phyloP scores from a whole-genome alignment of 2,797 vertebrate genomes.

The Choloepus didactylus region DNA sequence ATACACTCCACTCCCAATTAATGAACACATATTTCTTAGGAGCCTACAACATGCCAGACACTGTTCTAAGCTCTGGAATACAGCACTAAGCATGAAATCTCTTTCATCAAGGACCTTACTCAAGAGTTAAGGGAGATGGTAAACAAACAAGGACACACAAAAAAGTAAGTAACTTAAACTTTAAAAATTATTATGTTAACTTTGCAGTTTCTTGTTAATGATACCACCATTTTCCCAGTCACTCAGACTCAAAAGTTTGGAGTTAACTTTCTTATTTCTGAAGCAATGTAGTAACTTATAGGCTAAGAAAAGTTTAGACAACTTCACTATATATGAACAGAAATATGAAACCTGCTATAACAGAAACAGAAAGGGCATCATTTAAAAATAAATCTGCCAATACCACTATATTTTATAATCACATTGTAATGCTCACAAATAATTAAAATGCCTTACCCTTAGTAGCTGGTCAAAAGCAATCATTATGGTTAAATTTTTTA shows the following conservation, averaged over 20 bases:
- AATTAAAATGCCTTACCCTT: slow-evolving; percentile 23
- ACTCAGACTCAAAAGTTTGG: not conserved
- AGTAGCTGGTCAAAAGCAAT: slow-evolving; percentile 12
- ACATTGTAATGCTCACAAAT: not conserved
- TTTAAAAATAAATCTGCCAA: slow-evolving; percentile 38
- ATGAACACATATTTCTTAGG: not conserved
- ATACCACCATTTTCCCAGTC: not conserved
- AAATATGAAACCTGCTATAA: not conserved
- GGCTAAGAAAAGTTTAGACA: slow-evolving; percentile 1
- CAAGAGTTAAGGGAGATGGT: not conserved
- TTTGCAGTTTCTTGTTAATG: not conserved
- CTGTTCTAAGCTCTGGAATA: not conserved
- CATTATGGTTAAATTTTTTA: slow-evolving; percentile 35
- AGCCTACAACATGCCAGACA: not conserved
- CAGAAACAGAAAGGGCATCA: slow-evolving; percentile 3
- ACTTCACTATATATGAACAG: not conserved
- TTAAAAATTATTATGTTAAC: not conserved
- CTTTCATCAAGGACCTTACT: not conserved
- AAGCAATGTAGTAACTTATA: not conserved
- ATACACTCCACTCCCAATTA: not conserved
- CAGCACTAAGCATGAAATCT: not conserved
- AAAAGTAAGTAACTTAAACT: not conserved
- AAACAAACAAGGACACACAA: not conserved
- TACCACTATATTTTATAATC: slow-evolving; percentile 6
- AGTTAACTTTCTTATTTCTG: not conserved